A percentile compares a stretch with the other conserved stretches of the same genome.
Conservation (phyloP, 2,113 vertebrate genomes). For the Lophius piscatorius region DNA sequence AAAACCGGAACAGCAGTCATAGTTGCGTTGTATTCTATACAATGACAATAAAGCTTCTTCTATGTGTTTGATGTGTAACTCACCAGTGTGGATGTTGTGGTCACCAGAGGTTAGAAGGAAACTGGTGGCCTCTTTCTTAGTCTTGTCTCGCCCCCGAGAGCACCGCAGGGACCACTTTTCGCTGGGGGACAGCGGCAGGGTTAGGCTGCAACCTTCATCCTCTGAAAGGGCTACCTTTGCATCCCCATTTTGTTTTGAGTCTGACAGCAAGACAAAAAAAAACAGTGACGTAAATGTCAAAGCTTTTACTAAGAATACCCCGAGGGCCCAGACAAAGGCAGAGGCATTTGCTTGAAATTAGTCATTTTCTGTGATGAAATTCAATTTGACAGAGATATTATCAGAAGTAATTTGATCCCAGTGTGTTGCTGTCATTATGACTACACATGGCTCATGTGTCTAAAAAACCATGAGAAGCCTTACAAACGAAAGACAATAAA, state of each 20-base stretch:
- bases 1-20: too few species aligned
- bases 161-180: conserved; percentile 84
- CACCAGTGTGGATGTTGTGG: conserved; percentile 86
- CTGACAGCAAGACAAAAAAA: conserved; percentile 73
- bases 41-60: too few species aligned
- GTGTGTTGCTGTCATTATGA: conserved; percentile 38
- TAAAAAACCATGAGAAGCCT: conserved; percentile 13
- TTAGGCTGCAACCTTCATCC: conserved; percentile 85
- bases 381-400: conserved; percentile 48
- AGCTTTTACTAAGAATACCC: conserved; percentile 57
- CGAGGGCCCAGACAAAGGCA: conserved; percentile 29
- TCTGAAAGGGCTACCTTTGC: conserved; percentile 89
- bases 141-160: conserved; percentile 86
- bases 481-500: conserved; percentile 2
- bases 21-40: too few species aligned
- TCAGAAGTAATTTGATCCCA: conserved; percentile 35
- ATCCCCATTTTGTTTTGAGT: conserved; percentile 95
- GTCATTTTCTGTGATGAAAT: conserved; percentile 52
- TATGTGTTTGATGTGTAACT: conserved; percentile 1
- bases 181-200: conserved; percentile 86
- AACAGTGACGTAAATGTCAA: conserved; percentile 59
- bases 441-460: conserved; percentile 25
- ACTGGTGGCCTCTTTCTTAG: conserved; percentile 91
- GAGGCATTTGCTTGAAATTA: conserved; percentile 30
- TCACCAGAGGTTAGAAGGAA: conserved; percentile 88